Base-by-base conservation (phyloP, 1,140 invertebrate genomes). In the Microvelia longipes region DNA sequence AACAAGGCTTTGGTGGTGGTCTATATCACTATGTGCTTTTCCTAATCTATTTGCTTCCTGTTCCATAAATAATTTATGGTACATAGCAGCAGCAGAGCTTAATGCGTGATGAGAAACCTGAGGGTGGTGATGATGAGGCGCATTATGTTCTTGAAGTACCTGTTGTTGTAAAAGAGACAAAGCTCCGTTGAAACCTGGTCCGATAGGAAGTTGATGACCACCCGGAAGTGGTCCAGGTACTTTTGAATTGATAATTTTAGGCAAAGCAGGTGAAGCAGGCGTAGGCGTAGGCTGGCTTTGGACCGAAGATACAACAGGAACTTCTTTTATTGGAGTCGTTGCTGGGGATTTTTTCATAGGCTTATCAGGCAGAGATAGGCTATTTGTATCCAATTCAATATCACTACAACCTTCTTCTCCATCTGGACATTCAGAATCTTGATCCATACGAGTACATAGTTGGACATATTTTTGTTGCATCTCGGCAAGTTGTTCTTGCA, bases 381-480 rank as follows among this genome's bases (percentile, higher is more conserved):
- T 78, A 30, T 85, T 83, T 25, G 84, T 83, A 67, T 80, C 83
- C 72, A 83, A 82, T 77, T 89, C 85, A 74, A 86, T 81, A 77
- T 89, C 86, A 82, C 85, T 86, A 73, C 81, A 83, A 66, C 85
- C 85, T 74, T 90, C 90, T 73, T 90, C 88, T 70, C 88, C 85
- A 75, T 89, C 87, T 73, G 86, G 85, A n/a, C 84, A 85, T 69
- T 90, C 88, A 26, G 81, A 83, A 69, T 84, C 84, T 75, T 90
- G 88, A 74, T 91, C 89, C 86, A 92, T 90, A 75, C 90, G 83
- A 77, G 88, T 91, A 78, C 89, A 92, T 73, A 94, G 81, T 77
- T 93, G 89, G 75, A 90, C 85, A 78, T 94, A 95, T 77, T 92
- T 91, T 77, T 93, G 90, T 80, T 94, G 91, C 88, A 96, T 94